phyloP scores from a whole-genome alignment of 2,888 invertebrate species.

The Cyaniris semiargus region DNA sequence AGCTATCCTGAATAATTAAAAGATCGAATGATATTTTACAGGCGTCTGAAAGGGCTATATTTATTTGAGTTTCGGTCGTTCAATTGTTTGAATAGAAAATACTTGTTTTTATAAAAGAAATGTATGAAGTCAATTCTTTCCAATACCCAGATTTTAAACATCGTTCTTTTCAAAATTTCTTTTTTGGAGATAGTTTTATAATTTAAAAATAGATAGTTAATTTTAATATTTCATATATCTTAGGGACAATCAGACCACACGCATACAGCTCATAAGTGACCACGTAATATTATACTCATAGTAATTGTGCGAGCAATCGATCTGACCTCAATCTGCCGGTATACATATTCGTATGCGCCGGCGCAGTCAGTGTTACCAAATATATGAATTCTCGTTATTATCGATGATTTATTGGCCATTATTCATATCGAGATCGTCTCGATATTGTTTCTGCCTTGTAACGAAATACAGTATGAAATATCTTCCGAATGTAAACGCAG shows the following conservation, averaged over 20 bases:
- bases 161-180: neutral
- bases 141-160: neutral
- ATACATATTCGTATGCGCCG: constrained; percentile 8
- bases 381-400: constrained; percentile 5
- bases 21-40: constrained; percentile 3
- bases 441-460: constrained; percentile 19
- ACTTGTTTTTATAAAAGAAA: neutral
- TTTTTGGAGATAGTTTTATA: neutral
- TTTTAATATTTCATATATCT: neutral
- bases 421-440: constrained; percentile 24
- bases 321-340: constrained; percentile 24
- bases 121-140: neutral
- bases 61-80: neutral
- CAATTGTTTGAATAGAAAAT: neutral
- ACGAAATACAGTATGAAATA: neutral
- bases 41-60: neutral
- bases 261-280: neutral
- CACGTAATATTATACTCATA: neutral
- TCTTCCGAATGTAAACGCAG: neutral
- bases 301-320: neutral
- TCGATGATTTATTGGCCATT: neutral
- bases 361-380: constrained; percentile 18
- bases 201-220: neutral
- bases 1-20: neutral
- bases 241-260: neutral